Evolutionary conservation across 1,140 invertebrate species (phyloP).

Genomic region (Leptopilina boulardi): DNA sequence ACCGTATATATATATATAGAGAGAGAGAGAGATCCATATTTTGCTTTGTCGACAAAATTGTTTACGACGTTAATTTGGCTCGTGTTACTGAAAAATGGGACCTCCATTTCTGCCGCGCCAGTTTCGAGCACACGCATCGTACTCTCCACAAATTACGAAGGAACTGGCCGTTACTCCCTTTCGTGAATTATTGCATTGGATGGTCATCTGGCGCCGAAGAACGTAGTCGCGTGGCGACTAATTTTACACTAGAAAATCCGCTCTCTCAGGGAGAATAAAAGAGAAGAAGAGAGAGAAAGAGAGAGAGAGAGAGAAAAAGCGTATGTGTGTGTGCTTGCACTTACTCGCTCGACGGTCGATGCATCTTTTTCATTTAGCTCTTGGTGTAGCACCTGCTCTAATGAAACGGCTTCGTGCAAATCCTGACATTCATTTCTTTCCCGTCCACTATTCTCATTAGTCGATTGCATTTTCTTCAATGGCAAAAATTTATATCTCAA

Average conservation of each 20-base stretch:
- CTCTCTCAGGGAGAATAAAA: not conserved
- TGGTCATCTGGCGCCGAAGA: conserved; percentile 58
- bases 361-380: not conserved
- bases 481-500: not conserved
- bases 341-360: not conserved
- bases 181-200: conserved; percentile 55
- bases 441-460: not conserved
- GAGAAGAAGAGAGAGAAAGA: too few relatives aligned
- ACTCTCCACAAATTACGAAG: conserved; percentile 59
- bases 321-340: too few relatives aligned
- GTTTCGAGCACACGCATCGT: conserved; percentile 44
- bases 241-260: conserved; percentile 48
- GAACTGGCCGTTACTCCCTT: conserved; percentile 41
- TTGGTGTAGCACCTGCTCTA: conserved; percentile 1
- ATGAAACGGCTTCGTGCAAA: not conserved
- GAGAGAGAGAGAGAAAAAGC: too few relatives aligned
- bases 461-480: not conserved
- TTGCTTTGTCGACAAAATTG: conserved; percentile 60
- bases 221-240: conserved; percentile 50
- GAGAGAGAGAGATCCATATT: conserved; percentile 32
- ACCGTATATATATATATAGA: too few relatives aligned
- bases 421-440: conserved; percentile 5
- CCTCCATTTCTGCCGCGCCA: conserved; percentile 34
- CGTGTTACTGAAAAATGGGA: conserved; percentile 58
- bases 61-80: conserved; percentile 62